Base-by-base conservation (phyloP, 2,797 vertebrate species). In the Typhlichthys eigenmanni region DNA sequence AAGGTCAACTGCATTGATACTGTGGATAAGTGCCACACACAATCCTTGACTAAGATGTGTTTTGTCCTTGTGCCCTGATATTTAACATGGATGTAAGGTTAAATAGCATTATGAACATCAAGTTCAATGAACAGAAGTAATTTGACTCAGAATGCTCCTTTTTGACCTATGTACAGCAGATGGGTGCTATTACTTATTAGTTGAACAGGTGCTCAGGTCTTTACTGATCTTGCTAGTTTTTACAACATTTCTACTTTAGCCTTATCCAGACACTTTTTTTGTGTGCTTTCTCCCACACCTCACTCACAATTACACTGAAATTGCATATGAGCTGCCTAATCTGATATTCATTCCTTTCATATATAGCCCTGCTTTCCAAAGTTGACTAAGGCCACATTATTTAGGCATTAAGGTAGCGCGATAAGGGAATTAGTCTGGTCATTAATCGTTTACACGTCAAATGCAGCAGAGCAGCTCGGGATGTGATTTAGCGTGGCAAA, bases 341-440 rank as follows among this genome's bases (percentile, higher is more conserved):
- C 90, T 90, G 88, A 92, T 90, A 89, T 88, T 85, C 87, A 83
- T 87, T 87, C 85, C 80, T 85, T 89, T 89, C 79, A 88, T 87
- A 76, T 88, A 84, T 17, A 79, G 86, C 85, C 84, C 85, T 85
- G 81, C 85, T 89, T 90, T 84, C 87, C 87, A 87, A 84, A 91
- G 85, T 91, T 90, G 85, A 92, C 90, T 88, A 86, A 90, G 90
- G 87, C 85, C 89, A 91, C 88, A 88, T 90, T 92, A 91, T 92
- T 92, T 90, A 90, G 84, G 87, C 88, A 88, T 92, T 92, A 90
- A 91, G 89, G 88, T 89, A 71, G 83, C 74, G 82, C 86, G 92
- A 92, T 92, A 92, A 92, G 89, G 87, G 91, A 91, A 92, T 92
- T 92, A 92, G 89, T 85, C 85, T 85, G 88, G 87, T 91, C 91